A percentile compares a stretch with the other conserved stretches of the same genome.
Conservation (phyloP, 92 coral and sea anemone species). For the Isaurus tuberculatus region DNA sequence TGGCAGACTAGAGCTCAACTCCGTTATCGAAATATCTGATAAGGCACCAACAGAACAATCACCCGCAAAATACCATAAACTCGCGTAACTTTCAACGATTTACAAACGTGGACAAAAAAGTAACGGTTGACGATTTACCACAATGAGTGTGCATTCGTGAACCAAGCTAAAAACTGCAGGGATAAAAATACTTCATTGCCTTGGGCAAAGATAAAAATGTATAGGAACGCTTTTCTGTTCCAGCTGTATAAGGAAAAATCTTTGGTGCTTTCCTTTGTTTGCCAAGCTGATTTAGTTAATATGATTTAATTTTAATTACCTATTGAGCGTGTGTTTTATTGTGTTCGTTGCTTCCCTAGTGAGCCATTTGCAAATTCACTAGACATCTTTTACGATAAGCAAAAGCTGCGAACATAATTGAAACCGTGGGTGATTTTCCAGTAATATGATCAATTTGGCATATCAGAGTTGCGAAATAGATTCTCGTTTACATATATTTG, state of each 20-base stretch:
- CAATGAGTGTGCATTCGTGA: constrained; percentile 22
- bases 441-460: constrained; percentile 57
- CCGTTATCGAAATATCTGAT: constrained; percentile 58
- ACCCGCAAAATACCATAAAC: constrained; percentile 36
- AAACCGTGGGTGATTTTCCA: constrained; percentile 72
- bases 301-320: constrained; percentile 84
- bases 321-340: constrained; percentile 81
- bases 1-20: constrained; percentile 46
- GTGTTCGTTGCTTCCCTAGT: constrained; percentile 62
- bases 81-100: constrained; percentile 1
- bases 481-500: constrained; percentile 29
- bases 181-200: constrained; percentile 53
- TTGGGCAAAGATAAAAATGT: constrained; percentile 66
- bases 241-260: constrained; percentile 65
- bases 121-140: constrained; percentile 17
- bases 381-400: constrained; percentile 76
- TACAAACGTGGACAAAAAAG: background rate
- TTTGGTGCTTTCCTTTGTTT: constrained; percentile 50
- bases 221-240: constrained; percentile 69
- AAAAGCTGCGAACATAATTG: constrained; percentile 62
- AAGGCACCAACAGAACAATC: constrained; percentile 52
- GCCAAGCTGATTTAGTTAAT: constrained; percentile 70
- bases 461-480: constrained; percentile 47
- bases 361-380: constrained; percentile 80
- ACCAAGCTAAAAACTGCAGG: constrained; percentile 7